Evolutionary conservation across 2,888 invertebrate genomes (phyloP).

Genomic region (Synergus japonicus): DNA sequence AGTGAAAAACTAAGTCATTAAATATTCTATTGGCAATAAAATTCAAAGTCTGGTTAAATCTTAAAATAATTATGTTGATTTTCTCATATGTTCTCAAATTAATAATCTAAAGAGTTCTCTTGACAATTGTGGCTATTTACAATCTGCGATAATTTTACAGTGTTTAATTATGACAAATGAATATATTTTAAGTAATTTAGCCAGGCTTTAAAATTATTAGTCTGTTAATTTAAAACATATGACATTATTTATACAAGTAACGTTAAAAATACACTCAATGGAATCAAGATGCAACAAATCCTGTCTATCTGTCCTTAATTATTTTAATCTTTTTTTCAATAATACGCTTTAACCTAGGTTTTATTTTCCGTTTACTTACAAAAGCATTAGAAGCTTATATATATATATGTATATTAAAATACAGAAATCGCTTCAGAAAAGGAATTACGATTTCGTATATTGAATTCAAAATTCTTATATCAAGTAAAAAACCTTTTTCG

Average conservation of each 20-base stretch:
- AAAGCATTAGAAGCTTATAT: constrained; percentile 31
- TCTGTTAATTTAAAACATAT: constrained; percentile 11
- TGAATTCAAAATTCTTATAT: constrained; percentile 2
- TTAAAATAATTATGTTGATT: neutral
- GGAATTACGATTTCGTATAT: constrained; percentile 1
- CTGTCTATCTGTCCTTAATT: constrained; percentile 14
- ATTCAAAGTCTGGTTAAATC: constrained; percentile 24
- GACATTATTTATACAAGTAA: constrained; percentile 33
- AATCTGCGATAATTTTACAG: neutral
- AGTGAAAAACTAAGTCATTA: neutral
- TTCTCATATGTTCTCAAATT: neutral
- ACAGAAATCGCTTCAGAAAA: constrained; percentile 32
- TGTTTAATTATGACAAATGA: neutral
- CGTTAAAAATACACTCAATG: constrained; percentile 27
- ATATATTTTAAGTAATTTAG: constrained; percentile 11
- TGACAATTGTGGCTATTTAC: constrained; percentile 8
- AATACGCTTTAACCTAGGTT: constrained; percentile 22
- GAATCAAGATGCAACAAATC: constrained; percentile 35
- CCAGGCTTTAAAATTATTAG: constrained; percentile 2
- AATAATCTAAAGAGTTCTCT: neutral
- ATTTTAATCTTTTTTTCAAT: neutral
- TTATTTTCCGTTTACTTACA: constrained; percentile 26
- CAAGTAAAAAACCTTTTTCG: constrained; percentile 14
- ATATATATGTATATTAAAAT: neutral
- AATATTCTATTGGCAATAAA: constrained; percentile 15